These are phyloP conservation scores for Oscarella lobularis DNA, from an alignment of 37 sponge, comb jelly and placozoan species.

Conservation along the genomic window DNA sequence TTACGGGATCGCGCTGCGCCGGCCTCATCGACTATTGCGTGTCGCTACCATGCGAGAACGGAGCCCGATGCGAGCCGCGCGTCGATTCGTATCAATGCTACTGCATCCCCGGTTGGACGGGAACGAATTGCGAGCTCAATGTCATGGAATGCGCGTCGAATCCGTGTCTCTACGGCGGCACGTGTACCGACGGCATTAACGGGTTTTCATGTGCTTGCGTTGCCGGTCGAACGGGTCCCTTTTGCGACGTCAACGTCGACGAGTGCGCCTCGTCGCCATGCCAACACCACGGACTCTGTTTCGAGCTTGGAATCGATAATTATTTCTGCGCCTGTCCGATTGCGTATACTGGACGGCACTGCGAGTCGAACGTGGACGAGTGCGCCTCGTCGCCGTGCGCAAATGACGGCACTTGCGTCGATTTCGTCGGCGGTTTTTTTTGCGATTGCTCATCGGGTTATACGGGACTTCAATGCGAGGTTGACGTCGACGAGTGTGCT, in stretches of 20 bases:
- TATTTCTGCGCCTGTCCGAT: background rate
- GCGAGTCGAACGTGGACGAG: background rate
- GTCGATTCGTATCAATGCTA: background rate
- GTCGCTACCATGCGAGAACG: conserved; percentile 6
- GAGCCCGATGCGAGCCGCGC: conserved; percentile 11
- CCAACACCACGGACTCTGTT: background rate
- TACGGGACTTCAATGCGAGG: conserved; percentile 29
- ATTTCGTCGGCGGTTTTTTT: conserved; percentile 15
- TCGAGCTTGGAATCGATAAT: background rate
- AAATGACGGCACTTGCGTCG: conserved; percentile 18
- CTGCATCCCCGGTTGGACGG: conserved; percentile 7
- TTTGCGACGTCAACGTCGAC: background rate
- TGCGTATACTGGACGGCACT: conserved; percentile 4
- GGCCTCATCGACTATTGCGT: background rate
- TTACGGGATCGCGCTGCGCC: background rate
- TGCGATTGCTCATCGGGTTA: conserved; percentile 21
- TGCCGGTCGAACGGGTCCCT: background rate
- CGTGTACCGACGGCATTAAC: background rate
- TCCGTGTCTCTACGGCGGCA: conserved; percentile 15
- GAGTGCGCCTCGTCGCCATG: background rate
- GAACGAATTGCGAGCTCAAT: background rate
- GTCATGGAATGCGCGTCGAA: background rate
- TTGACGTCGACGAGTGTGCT: conserved; percentile 14
- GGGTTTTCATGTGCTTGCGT: background rate
- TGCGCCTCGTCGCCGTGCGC: conserved; percentile 1